Conservation (phyloP, 2,113 vertebrate species). For the Hemibagrus wyckioides region DNA sequence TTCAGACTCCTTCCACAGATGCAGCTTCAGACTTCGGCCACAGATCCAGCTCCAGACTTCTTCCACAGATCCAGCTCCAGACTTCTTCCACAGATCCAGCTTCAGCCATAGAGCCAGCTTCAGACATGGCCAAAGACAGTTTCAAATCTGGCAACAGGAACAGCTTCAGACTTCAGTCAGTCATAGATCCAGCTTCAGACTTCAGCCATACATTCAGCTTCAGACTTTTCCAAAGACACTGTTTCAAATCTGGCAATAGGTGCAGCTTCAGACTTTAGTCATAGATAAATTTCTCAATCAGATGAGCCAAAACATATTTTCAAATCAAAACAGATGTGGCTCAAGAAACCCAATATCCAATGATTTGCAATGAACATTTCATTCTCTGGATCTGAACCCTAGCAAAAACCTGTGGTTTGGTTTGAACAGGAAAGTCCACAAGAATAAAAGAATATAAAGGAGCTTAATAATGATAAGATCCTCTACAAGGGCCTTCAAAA, state of each 20-base stretch:
- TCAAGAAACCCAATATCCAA: neutral
- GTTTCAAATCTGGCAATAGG: too few relatives aligned
- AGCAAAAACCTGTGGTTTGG: too few relatives aligned
- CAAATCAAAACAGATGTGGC: neutral
- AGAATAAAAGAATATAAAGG: neutral
- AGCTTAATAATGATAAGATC: neutral
- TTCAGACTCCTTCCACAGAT: too few relatives aligned
- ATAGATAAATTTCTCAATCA: neutral
- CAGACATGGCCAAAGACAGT: too few relatives aligned
- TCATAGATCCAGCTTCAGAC: too few relatives aligned
- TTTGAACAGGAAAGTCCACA: neutral
- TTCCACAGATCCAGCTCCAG: too few relatives aligned
- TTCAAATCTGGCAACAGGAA: too few relatives aligned
- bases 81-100: too few relatives aligned
- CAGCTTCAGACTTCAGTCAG: too few relatives aligned
- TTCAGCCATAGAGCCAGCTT: too few relatives aligned
- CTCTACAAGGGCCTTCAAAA: neutral
- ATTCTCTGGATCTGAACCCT: neutral
- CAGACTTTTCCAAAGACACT: too few relatives aligned
- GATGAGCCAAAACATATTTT: neutral
- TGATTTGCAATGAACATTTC: neutral
- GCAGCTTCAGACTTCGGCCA: neutral
- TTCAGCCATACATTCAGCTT: too few relatives aligned
- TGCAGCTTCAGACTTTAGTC: neutral
- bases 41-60: neutral